A percentile compares a stretch with the other conserved stretches of the same genome.
Conservation (phyloP, 2,113 vertebrate genomes). For the Caranx ignobilis region DNA sequence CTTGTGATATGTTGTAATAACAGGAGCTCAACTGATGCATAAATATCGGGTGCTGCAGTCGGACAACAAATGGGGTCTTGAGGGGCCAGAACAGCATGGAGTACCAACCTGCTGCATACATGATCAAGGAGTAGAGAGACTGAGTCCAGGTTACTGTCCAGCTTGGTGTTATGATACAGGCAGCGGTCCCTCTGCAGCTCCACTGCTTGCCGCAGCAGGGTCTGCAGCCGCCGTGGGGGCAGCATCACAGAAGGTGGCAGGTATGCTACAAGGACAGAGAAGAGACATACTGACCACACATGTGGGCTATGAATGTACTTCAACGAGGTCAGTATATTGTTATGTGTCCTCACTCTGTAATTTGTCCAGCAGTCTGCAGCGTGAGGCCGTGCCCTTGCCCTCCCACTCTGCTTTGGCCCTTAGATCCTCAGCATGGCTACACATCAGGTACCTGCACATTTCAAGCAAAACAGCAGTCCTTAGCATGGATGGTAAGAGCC, state of each 20-base stretch:
- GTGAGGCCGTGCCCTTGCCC: slow-evolving; percentile 95
- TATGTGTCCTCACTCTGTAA: slow-evolving; percentile 91
- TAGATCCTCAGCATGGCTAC: slow-evolving; percentile 97
- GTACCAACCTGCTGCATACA: slow-evolving; percentile 94
- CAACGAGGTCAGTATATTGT: neutral
- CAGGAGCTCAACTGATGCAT: neutral
- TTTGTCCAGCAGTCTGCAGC: slow-evolving; percentile 96
- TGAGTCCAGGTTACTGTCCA: slow-evolving; percentile 94
- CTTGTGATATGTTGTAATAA: neutral
- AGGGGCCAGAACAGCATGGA: neutral
- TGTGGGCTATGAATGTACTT: neutral
- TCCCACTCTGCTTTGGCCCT: slow-evolving; percentile 99
- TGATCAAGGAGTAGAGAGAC: slow-evolving; percentile 97
- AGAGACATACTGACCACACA: neutral
- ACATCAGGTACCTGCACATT: slow-evolving; percentile 94
- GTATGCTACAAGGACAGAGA: slow-evolving; percentile 86
- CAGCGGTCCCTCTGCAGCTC: slow-evolving; percentile 98
- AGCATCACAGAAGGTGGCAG: slow-evolving; percentile 98
- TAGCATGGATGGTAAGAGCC: no score
- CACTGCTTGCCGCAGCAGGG: slow-evolving; percentile 95
- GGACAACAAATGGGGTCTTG: neutral
- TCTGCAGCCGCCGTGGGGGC: slow-evolving; percentile 97
- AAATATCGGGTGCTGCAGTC: slow-evolving; percentile 4
- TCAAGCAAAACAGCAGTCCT: neutral
- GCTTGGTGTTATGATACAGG: slow-evolving; percentile 99